These are phyloP conservation scores for Wiebesia pumilae DNA, from an alignment of 1,140 invertebrate genomes.

Conservation along the genomic window DNA sequence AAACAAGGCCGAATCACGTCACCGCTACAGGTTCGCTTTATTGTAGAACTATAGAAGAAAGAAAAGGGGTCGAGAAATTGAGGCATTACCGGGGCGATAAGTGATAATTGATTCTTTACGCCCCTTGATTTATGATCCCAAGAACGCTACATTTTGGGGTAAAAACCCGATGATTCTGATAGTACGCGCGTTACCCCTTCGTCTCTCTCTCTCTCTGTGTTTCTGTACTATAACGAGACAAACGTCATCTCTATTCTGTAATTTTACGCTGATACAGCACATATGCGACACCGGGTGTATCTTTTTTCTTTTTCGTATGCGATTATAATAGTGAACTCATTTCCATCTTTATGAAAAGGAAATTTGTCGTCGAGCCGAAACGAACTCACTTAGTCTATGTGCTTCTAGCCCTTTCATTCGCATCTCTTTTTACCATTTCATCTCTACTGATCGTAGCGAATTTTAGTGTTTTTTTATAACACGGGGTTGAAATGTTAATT, in stretches of 20 bases:
- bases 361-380: constrained; percentile 54
- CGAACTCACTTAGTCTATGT: constrained; percentile 44
- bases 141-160: constrained; percentile 56
- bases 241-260: neutral
- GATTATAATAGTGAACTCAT: neutral
- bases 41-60: neutral
- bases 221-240: neutral
- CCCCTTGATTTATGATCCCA: constrained; percentile 70
- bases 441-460: neutral
- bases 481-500: neutral
- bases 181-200: constrained; percentile 14
- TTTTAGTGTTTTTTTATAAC: neutral
- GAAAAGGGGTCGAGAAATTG: constrained; percentile 29
- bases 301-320: constrained; percentile 23
- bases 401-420: constrained; percentile 63
- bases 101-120: constrained; percentile 73
- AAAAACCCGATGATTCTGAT: constrained; percentile 46
- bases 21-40: neutral
- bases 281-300: neutral
- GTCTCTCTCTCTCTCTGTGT: neutral
- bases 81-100: constrained; percentile 61
- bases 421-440: constrained; percentile 33
- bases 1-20: neutral
- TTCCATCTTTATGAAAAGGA: constrained; percentile 50
- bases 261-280: constrained; percentile 1